Evolutionary conservation across 2,797 vertebrate species (phyloP), one percentile per base, ranked within the genome.

Genomic region (Coilia nasus): DNA sequence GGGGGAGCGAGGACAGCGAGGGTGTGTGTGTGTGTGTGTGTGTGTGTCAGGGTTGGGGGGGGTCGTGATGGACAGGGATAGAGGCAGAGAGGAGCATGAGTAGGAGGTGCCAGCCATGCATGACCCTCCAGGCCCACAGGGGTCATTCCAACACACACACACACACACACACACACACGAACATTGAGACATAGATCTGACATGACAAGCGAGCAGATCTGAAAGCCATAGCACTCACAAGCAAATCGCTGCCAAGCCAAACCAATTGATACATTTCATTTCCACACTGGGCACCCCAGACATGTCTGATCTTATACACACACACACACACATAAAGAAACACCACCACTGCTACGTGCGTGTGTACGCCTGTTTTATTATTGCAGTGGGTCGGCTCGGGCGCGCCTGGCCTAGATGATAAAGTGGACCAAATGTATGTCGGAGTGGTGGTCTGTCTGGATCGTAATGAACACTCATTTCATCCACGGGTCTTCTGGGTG

Each of bases 381-480:
- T 21, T 44, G 31, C 71, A 9, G 71, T 31, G 41, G 71, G 71
- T 54, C 50, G 50, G 2, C 60, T 82, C n/a, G 75, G 17, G 31
- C 71, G 4, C 19, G 6, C 4, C 31, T 44, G 35, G 71, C 71
- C 71, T 21, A 21, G 71, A 78, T 71, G 25, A 82, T 78, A 78
- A 78, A 78, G 71, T 78, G 71, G 71, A 78, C 31, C 71, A 17
- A 78, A 82, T 82, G 46, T 82, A 50, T 82, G 21, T 84, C 35
- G 12, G 67, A 84, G 81, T 71, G 46, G 54, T 56, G 54, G 46
- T 82, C 46, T 56, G 54, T 78, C 71, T 89, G 86, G 19, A 54
- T 83, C 62, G 85, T 87, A 87, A 90, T 89, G 85, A 86, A 88
- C 85, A 86, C 83, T 87, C 81, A 75, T 83, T 88, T 87, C 64